Percentiles rank a stretch among this genome's conserved stretches.
phyloP scores from a whole-genome alignment of 1,140 invertebrate genomes.

The Tachypleus tridentatus region DNA sequence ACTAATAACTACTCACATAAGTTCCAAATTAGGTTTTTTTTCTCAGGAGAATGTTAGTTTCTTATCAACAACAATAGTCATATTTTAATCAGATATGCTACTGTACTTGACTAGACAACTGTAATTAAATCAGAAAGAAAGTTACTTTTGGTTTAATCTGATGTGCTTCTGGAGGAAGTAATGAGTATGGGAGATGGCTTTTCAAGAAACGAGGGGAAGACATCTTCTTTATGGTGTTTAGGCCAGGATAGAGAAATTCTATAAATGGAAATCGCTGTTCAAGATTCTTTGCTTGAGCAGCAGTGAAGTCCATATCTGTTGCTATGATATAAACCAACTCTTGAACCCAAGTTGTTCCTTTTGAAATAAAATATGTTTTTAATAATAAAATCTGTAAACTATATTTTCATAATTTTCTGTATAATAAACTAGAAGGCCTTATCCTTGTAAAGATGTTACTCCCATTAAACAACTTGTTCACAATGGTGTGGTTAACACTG shows the following conservation, averaged over 20 bases:
- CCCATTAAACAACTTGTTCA: too few relatives aligned
- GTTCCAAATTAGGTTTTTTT: neutral
- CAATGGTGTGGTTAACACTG: too few relatives aligned
- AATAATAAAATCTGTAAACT: neutral
- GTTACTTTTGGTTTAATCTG: slow-evolving; percentile 12
- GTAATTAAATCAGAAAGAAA: neutral
- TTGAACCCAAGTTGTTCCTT: slow-evolving; percentile 42
- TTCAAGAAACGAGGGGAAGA: slow-evolving; percentile 35
- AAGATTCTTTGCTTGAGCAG: slow-evolving; percentile 29
- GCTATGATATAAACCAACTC: slow-evolving; percentile 40
- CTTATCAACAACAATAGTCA: neutral
- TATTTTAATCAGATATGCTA: neutral
- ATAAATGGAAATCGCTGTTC: slow-evolving; percentile 40
- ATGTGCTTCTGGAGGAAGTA: slow-evolving; percentile 30
- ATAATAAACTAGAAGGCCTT: too few relatives aligned
- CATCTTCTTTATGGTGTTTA: slow-evolving; percentile 28
- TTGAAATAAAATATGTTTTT: too few relatives aligned
- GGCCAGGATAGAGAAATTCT: slow-evolving; percentile 38
- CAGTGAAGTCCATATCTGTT: slow-evolving; percentile 32
- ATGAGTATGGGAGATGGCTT: slow-evolving; percentile 36
- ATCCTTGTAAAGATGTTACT: too few relatives aligned
- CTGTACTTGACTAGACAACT: too few relatives aligned
- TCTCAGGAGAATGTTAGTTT: neutral
- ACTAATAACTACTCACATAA: slow-evolving; percentile 5
- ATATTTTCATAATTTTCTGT: too few relatives aligned